Evolutionary conservation across 2,113 vertebrate species (phyloP).

Genomic region (Benitochromis conjunctus): DNA sequence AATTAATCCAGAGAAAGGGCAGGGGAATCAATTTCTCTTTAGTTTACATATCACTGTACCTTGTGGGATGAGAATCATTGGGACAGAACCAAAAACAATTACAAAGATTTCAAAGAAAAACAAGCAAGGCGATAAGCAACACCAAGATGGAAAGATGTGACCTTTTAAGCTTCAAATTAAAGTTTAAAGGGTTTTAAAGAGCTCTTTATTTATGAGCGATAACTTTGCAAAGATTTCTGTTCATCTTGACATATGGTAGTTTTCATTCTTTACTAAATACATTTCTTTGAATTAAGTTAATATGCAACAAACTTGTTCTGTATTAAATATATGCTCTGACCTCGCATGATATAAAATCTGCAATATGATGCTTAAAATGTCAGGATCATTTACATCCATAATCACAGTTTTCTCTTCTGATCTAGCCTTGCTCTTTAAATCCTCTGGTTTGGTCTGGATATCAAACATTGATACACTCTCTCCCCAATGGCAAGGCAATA

Average conservation of each 20-base stretch:
- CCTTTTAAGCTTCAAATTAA: conserved; percentile 30
- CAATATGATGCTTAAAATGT: not conserved
- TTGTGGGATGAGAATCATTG: not conserved
- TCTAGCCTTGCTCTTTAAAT: conserved; percentile 3
- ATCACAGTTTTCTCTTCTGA: not conserved
- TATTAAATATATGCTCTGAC: not conserved
- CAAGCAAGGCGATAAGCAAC: not conserved
- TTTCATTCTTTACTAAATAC: not conserved
- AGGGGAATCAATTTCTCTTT: conserved; percentile 59
- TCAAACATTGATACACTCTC: conserved; percentile 25
- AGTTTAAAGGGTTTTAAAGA: not conserved
- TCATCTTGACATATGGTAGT: not conserved
- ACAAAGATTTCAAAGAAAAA: conserved; percentile 9
- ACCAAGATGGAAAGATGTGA: not conserved
- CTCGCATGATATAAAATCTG: not conserved
- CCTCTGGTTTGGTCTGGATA: not conserved
- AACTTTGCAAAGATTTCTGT: not conserved
- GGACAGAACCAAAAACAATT: conserved; percentile 37
- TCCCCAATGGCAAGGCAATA: conserved; percentile 30
- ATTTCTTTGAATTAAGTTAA: not conserved
- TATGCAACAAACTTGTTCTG: not conserved
- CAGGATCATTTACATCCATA: not conserved
- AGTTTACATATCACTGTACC: conserved; percentile 39
- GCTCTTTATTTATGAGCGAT: not conserved
- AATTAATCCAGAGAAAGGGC: conserved; percentile 67